Evolutionary conservation across 2,888 invertebrate species (phyloP).

Genomic region (Thecocarcelia acutangulata): DNA sequence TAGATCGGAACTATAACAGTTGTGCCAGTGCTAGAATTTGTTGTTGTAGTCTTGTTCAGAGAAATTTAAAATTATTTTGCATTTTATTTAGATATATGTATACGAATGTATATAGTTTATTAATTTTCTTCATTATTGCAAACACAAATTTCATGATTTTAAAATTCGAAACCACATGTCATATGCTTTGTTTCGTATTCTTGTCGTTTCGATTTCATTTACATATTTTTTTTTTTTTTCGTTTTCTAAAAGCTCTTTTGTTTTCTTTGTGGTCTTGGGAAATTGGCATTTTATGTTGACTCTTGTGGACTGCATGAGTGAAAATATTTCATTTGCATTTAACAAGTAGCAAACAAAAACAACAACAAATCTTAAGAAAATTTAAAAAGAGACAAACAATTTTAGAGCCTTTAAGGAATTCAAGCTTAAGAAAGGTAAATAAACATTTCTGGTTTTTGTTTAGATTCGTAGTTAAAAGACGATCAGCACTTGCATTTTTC

Average conservation of each 20-base stretch:
- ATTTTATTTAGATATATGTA: no score
- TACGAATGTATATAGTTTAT: no score
- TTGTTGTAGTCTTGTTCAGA: no score
- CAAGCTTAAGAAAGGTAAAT: conserved; percentile 45
- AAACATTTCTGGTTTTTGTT: conserved; percentile 20
- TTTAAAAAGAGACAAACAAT: conserved; percentile 9
- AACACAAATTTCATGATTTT: no score
- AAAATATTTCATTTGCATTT: conserved; percentile 55
- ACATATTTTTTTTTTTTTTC: background rate
- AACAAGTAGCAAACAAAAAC: conserved; percentile 1
- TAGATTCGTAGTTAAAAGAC: conserved; percentile 37
- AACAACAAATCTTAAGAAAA: conserved; percentile 7
- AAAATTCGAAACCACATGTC: no score
- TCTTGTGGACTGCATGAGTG: conserved; percentile 50
- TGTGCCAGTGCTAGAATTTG: no score
- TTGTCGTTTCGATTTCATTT: no score
- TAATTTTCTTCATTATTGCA: no score
- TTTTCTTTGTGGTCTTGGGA: conserved; percentile 60
- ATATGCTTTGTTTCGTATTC: no score
- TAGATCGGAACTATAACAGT: no score
- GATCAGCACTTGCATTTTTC: conserved; percentile 57
- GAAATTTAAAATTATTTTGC: no score
- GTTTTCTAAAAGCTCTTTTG: conserved; percentile 23
- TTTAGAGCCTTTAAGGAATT: conserved; percentile 37
- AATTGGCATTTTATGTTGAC: conserved; percentile 61